Evolutionary conservation across 2,888 invertebrate species (phyloP).

Genomic region (Hecatera dysodea): DNA sequence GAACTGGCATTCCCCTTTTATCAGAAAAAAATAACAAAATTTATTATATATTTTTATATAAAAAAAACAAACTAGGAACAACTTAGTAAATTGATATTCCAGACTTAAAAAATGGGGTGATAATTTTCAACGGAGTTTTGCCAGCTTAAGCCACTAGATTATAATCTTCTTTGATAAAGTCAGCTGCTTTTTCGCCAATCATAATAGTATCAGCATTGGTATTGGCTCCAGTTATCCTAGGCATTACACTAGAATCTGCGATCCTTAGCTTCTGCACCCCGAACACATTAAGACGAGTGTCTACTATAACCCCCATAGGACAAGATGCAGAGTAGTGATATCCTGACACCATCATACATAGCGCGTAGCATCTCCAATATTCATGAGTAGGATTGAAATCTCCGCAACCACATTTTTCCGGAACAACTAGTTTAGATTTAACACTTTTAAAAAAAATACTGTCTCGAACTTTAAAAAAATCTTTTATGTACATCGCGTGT

Average conservation of each 20-base stretch:
- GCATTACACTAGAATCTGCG: slow-evolving; percentile 94
- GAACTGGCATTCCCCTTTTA: too few relatives aligned
- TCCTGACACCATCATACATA: slow-evolving; percentile 92
- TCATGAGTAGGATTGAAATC: slow-evolving; percentile 79
- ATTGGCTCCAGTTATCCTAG: slow-evolving; percentile 92
- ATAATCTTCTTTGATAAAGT: slow-evolving; percentile 3
- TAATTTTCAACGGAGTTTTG: too few relatives aligned
- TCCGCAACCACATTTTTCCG: slow-evolving; percentile 57
- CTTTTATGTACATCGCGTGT: slow-evolving; percentile 77
- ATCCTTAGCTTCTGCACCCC: slow-evolving; percentile 92
- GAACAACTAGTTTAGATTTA: slow-evolving; percentile 70
- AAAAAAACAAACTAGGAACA: too few relatives aligned
- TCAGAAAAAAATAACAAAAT: too few relatives aligned
- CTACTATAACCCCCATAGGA: slow-evolving; percentile 94
- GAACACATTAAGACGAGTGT: slow-evolving; percentile 91
- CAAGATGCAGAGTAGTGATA: slow-evolving; percentile 93
- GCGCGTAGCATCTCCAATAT: slow-evolving; percentile 92
- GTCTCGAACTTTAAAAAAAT: slow-evolving; percentile 73
- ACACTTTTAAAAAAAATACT: slow-evolving; percentile 80
- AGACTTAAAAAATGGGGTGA: too few relatives aligned
- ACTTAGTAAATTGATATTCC: too few relatives aligned
- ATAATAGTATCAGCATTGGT: slow-evolving; percentile 93
- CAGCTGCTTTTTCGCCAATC: slow-evolving; percentile 69
- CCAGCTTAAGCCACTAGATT: too few relatives aligned
- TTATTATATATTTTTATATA: too few relatives aligned